These are phyloP conservation scores for Papilio gigon DNA, from an alignment of 2,888 invertebrate genomes.

Conservation along the genomic window DNA sequence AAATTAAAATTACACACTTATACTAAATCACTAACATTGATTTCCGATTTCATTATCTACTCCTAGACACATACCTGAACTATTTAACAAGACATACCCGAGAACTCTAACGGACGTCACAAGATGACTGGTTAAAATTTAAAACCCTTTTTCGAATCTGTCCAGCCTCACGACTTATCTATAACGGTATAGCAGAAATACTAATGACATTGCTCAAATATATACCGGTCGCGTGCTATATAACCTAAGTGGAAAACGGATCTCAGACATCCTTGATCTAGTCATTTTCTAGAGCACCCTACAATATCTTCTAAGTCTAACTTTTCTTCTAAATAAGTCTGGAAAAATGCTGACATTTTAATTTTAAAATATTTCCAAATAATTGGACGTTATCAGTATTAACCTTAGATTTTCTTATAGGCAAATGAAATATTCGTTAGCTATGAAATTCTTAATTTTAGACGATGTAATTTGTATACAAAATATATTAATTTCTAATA, in stretches of 20 bases:
- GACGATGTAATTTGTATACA: neutral
- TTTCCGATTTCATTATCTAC: conserved; percentile 29
- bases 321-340: neutral
- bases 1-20: conserved; percentile 35
- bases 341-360: neutral
- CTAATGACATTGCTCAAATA: neutral
- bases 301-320: conserved; percentile 4
- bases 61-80: conserved; percentile 21
- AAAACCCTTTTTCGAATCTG: neutral
- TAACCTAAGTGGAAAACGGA: neutral
- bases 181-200: neutral
- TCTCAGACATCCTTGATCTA: neutral
- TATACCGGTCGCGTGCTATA: neutral
- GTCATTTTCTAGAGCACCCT: neutral
- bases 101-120: neutral
- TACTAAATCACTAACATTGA: conserved; percentile 42
- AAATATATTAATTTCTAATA: neutral
- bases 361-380: conserved; percentile 7
- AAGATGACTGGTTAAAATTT: neutral
- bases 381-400: conserved; percentile 7
- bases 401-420: neutral
- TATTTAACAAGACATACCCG: conserved; percentile 24
- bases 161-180: neutral
- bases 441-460: too few species aligned
- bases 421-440: neutral